Conservation (phyloP, 2,797 vertebrate species). For the Scolopax bukidnonensis region DNA sequence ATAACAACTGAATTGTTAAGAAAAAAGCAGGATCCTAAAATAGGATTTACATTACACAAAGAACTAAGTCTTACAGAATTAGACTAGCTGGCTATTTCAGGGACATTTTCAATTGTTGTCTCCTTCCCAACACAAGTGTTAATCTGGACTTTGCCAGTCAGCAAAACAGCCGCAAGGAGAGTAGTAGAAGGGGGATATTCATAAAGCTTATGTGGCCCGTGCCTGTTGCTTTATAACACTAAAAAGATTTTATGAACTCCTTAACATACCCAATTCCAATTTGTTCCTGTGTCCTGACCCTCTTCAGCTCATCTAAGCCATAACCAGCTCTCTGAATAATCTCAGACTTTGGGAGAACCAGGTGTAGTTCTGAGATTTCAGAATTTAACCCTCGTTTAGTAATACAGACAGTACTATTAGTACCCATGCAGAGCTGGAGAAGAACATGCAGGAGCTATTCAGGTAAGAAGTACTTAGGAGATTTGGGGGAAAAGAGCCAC, state of each 20-base stretch:
- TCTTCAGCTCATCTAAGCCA: neutral
- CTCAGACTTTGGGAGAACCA: neutral
- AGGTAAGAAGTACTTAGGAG: neutral
- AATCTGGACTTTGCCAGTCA: neutral
- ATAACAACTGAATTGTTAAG: neutral
- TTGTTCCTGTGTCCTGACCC: neutral
- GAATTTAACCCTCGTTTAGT: neutral
- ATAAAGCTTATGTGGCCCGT: rapidly evolving
- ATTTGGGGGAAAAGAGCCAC: neutral
- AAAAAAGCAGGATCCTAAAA: neutral
- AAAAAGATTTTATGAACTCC: neutral
- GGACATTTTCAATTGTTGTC: neutral
- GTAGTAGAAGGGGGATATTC: neutral
- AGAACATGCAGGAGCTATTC: neutral
- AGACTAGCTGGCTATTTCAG: neutral
- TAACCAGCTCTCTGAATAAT: neutral
- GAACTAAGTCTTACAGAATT: neutral
- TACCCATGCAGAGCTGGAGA: neutral
- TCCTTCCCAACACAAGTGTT: neutral
- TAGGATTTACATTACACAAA: neutral
- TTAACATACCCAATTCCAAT: neutral
- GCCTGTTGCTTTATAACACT: neutral
- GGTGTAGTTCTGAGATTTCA: neutral
- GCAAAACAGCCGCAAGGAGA: neutral
- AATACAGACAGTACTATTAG: neutral